Conservation (phyloP, 2,113 vertebrate genomes). For the Prietella phreatophila region DNA sequence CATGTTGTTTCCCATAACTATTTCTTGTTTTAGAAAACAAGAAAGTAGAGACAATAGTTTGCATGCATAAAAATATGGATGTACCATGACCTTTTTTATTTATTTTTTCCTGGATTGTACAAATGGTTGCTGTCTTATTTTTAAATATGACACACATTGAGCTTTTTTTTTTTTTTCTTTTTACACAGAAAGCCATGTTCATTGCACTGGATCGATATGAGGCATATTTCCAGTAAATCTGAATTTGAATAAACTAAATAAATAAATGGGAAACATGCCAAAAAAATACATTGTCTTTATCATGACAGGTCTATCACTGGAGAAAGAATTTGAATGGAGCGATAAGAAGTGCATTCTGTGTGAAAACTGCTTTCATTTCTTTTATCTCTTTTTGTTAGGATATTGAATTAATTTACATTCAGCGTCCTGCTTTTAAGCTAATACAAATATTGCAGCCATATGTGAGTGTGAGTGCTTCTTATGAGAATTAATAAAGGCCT, state of each 20-base stretch:
- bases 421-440: constrained; percentile 55
- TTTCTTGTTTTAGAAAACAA: neutral
- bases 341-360: constrained; percentile 52
- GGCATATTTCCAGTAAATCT: constrained; percentile 31
- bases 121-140: constrained; percentile 11
- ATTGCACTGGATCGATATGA: constrained; percentile 4
- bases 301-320: constrained; percentile 39
- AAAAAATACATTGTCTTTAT: constrained; percentile 36
- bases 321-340: constrained; percentile 33
- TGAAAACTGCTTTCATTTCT: constrained; percentile 59
- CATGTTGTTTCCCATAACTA: constrained; percentile 7
- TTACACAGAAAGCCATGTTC: constrained; percentile 6
- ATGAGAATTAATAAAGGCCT: constrained; percentile 68
- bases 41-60: neutral
- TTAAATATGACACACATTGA: neutral
- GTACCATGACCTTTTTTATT: neutral
- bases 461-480: constrained; percentile 53
- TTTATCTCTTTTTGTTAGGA: constrained; percentile 49
- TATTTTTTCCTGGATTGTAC: neutral
- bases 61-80: neutral
- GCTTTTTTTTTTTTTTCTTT: neutral
- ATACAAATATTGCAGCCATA: constrained; percentile 67
- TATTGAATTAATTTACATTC: constrained; percentile 65
- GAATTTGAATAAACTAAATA: constrained; percentile 39
- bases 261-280: constrained; percentile 26